Evolutionary conservation across 2,113 vertebrate species (phyloP).

Genomic region (Sminthopsis crassicaudata): DNA sequence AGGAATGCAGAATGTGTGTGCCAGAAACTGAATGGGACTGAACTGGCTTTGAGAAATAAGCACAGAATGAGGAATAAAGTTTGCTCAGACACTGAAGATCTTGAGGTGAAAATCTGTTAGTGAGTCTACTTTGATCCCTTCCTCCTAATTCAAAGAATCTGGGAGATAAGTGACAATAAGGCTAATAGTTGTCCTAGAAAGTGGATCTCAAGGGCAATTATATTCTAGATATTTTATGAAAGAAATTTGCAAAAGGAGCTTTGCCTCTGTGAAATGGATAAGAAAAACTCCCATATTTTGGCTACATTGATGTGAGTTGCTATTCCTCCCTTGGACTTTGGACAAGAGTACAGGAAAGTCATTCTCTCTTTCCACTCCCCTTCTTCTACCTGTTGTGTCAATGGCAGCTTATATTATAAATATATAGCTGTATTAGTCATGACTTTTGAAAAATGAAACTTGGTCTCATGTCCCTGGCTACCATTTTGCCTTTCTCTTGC

Average conservation of each 20-base stretch:
- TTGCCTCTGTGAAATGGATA: background rate
- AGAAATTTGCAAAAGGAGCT: background rate
- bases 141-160: background rate
- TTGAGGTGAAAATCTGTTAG: background rate
- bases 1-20: background rate
- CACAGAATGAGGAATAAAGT: background rate
- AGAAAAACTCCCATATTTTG: background rate
- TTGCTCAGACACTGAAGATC: background rate
- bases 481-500: background rate
- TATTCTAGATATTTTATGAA: background rate
- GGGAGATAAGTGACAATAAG: background rate
- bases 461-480: background rate
- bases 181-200: background rate
- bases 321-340: background rate
- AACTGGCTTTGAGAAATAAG: background rate
- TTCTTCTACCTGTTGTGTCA: background rate
- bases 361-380: background rate
- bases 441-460: background rate
- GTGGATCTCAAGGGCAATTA: background rate
- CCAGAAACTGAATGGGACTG: background rate
- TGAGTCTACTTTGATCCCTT: background rate
- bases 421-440: background rate
- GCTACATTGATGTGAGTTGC: background rate
- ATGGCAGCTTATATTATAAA: background rate
- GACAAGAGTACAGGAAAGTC: background rate